Evolutionary conservation across 2,888 invertebrate species (phyloP).

Genomic region (Ashinkailepas kermadecensis): DNA sequence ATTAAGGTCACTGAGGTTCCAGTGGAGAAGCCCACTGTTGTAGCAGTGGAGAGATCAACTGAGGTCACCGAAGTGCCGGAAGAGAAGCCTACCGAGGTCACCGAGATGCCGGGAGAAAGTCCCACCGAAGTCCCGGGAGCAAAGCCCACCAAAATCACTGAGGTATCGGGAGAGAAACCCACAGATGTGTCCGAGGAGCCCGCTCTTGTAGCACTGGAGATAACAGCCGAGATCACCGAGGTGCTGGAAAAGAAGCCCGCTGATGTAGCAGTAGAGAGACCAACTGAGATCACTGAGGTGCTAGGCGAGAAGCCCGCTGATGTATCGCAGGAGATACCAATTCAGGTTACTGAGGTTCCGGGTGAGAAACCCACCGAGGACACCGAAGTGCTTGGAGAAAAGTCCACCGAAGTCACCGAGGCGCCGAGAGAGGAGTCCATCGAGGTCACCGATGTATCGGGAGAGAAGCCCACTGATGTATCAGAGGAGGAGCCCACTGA

Average conservation of each 20-base stretch:
- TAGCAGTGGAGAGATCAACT: background rate
- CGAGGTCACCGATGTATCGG: background rate
- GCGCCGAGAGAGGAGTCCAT: background rate
- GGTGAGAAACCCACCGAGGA: background rate
- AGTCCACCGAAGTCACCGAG: background rate
- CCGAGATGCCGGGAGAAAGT: no score
- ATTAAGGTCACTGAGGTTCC: background rate
- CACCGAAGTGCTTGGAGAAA: no score
- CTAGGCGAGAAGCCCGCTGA: background rate
- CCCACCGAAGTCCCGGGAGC: no score
- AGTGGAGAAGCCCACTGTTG: background rate
- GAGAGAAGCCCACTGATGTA: no score
- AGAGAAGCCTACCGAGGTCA: no score
- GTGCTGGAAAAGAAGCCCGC: no score
- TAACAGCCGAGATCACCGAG: no score
- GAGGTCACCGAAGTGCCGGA: background rate
- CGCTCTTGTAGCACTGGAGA: background rate
- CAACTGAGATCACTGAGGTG: background rate
- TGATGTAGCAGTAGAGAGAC: background rate
- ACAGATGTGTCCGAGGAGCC: background rate
- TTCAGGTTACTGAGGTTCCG: background rate
- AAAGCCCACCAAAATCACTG: no score
- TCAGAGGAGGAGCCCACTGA: no score
- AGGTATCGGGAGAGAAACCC: no score
- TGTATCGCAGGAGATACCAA: background rate